Evolutionary conservation across 1,140 invertebrate species (phyloP).

Genomic region (Trinorchestia longiramus): DNA sequence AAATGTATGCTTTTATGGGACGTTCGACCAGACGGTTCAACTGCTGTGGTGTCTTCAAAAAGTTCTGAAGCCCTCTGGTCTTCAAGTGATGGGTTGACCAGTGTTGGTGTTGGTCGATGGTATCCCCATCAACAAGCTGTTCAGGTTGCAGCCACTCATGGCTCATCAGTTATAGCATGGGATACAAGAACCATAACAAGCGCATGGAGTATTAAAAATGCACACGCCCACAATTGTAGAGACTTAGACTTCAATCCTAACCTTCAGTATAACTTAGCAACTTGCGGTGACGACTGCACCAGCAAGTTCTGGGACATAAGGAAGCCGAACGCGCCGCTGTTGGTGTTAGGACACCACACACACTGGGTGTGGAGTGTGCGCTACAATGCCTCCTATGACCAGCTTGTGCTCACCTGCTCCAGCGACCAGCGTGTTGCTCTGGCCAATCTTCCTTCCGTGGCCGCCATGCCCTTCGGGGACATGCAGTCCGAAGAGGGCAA

Average conservation of each 20-base stretch:
- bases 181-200: constrained; percentile 83
- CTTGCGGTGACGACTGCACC: constrained; percentile 94
- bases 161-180: constrained; percentile 87
- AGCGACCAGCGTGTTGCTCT: constrained; percentile 93
- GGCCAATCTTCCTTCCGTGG: constrained; percentile 87
- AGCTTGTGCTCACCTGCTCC: constrained; percentile 93
- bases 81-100: neutral
- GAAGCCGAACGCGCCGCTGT: constrained; percentile 81
- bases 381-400: constrained; percentile 97
- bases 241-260: constrained; percentile 98
- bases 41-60: constrained; percentile 26
- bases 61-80: neutral
- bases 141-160: constrained; percentile 86
- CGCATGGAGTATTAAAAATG: constrained; percentile 86
- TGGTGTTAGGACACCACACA: constrained; percentile 89
- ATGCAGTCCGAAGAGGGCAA: constrained; percentile 74
- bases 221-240: constrained; percentile 83
- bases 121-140: constrained; percentile 91
- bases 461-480: constrained; percentile 82
- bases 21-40: neutral
- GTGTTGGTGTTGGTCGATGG: constrained; percentile 80
- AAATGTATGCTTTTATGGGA: neutral
- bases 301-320: constrained; percentile 97
- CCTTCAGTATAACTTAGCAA: constrained; percentile 92
- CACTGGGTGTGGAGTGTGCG: constrained; percentile 97